These are phyloP conservation scores for Cydia fagiglandana DNA, from an alignment of 1,140 invertebrate species.

Conservation along the genomic window DNA sequence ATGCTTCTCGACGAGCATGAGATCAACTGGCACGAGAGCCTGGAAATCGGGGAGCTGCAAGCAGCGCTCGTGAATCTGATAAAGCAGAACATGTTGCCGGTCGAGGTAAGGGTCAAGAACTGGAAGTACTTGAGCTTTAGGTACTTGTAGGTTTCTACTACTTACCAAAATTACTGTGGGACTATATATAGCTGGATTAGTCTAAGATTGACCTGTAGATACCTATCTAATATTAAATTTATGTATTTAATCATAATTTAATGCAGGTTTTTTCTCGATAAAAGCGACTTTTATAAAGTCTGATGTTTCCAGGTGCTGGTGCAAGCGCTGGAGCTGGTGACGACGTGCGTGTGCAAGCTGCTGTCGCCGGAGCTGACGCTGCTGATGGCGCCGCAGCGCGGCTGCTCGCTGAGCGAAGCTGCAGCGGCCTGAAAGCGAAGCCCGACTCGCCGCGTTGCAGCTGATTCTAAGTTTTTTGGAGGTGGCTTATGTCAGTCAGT, in stretches of 20 bases:
- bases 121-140: too few relatives aligned
- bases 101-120: slow-evolving; percentile 37
- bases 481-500: slow-evolving; percentile 84
- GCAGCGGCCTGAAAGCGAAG: slow-evolving; percentile 85
- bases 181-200: too few relatives aligned
- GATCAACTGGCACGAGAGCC: slow-evolving; percentile 48
- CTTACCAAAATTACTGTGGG: too few relatives aligned
- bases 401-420: slow-evolving; percentile 81
- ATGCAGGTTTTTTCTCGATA: too few relatives aligned
- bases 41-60: slow-evolving; percentile 43
- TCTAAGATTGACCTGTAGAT: too few relatives aligned
- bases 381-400: slow-evolving; percentile 80
- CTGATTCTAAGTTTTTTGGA: slow-evolving; percentile 82
- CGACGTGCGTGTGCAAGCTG: slow-evolving; percentile 84
- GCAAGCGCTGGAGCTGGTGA: slow-evolving; percentile 82
- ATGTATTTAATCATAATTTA: too few relatives aligned
- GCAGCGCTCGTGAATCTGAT: slow-evolving; percentile 42
- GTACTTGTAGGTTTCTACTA: too few relatives aligned
- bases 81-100: slow-evolving; percentile 40
- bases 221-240: too few relatives aligned
- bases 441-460: slow-evolving; percentile 84
- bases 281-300: neutral
- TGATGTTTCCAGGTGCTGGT: slow-evolving; percentile 80
- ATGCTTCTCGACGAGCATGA: slow-evolving; percentile 44
- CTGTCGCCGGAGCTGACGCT: slow-evolving; percentile 85